Conservation (phyloP, 2,113 vertebrate genomes). For the Poeciliopsis retropinna region DNA sequence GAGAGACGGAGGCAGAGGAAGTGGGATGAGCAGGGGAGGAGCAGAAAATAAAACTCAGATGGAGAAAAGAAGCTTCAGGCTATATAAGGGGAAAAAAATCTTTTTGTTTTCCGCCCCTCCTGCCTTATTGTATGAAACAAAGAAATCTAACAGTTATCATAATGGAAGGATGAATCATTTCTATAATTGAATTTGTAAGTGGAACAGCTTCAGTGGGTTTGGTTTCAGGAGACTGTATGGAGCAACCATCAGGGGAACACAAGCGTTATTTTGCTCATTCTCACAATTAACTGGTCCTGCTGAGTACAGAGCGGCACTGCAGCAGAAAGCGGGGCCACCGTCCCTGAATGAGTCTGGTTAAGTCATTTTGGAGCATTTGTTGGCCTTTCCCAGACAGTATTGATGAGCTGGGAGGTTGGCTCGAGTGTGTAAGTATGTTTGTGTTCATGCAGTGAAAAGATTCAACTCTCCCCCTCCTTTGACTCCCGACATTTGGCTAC, state of each 20-base stretch:
- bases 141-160: constrained; percentile 81
- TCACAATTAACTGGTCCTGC: constrained; percentile 50
- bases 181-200: constrained; percentile 78
- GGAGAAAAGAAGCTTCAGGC: constrained; percentile 49
- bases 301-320: constrained; percentile 25
- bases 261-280: constrained; percentile 48
- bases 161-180: constrained; percentile 78
- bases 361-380: constrained; percentile 34
- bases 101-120: constrained; percentile 69
- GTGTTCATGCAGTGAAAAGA: constrained; percentile 19
- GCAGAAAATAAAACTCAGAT: constrained; percentile 28
- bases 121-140: constrained; percentile 76
- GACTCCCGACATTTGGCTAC: constrained; percentile 20
- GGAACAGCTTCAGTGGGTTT: constrained; percentile 65
- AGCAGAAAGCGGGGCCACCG: constrained; percentile 31
- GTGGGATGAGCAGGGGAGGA: constrained; percentile 47
- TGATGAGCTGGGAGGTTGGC: constrained; percentile 14
- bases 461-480: constrained; percentile 18
- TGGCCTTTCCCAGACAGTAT: constrained; percentile 32
- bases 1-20: constrained; percentile 55
- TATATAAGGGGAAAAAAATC: constrained; percentile 51
- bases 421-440: constrained; percentile 15
- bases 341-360: constrained; percentile 16
- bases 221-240: constrained; percentile 58
- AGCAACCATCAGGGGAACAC: constrained; percentile 39